These are phyloP conservation scores for Strongylocentrotus purpuratus DNA, from an alignment of 35 echinoderm and acorn worm species.

Conservation along the genomic window DNA sequence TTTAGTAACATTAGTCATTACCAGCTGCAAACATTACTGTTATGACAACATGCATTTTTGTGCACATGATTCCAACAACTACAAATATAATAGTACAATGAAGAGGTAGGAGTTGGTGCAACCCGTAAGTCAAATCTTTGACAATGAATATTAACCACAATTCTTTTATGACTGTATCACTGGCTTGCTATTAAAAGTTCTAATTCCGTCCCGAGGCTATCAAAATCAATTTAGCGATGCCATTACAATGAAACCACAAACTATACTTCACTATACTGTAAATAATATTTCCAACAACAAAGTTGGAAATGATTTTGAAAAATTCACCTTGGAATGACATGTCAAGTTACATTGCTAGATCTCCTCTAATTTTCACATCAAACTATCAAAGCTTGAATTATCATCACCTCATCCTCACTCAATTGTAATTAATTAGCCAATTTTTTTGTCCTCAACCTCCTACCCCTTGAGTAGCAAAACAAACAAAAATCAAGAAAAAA, in stretches of 20 bases:
- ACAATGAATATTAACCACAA: constrained; percentile 9
- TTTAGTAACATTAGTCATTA: no score
- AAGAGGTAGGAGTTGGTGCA: background rate
- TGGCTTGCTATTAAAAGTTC: background rate
- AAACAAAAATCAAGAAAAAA: no score
- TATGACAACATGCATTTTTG: background rate
- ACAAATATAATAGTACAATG: background rate
- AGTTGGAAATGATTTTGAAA: no score
- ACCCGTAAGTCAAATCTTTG: background rate
- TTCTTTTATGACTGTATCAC: background rate
- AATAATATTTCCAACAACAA: no score
- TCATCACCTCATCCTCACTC: no score
- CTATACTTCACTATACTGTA: background rate
- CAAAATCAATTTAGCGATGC: background rate
- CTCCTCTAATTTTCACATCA: no score
- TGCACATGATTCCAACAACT: background rate
- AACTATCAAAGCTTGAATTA: no score
- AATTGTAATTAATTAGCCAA: no score
- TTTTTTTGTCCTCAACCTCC: no score
- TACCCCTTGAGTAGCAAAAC: no score
- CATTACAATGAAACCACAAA: background rate
- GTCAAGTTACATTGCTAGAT: no score
- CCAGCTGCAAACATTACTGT: background rate
- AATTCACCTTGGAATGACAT: no score
- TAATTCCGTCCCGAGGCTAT: background rate